phyloP scores from a whole-genome alignment of 2,113 vertebrate genomes.

The Paratilapia polleni region DNA sequence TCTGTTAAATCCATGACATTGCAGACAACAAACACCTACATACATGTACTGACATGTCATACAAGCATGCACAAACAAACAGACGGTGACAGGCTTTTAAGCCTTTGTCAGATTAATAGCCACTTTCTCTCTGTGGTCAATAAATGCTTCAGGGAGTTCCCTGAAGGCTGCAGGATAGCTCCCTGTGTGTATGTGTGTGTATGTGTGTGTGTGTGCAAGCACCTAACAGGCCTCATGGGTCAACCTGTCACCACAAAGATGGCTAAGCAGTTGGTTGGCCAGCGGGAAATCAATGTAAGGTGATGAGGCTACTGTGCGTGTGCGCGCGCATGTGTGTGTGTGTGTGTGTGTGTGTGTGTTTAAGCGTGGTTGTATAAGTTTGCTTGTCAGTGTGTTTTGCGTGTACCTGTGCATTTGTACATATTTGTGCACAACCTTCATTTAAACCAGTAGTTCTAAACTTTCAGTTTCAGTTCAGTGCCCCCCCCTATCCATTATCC shows the following conservation, averaged over 20 bases:
- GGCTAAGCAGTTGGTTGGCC: conserved; percentile 72
- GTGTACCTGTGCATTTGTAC: neutral
- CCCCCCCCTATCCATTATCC: neutral
- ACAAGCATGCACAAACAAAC: conserved; percentile 17
- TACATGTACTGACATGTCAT: conserved; percentile 27
- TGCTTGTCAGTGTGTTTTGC: neutral
- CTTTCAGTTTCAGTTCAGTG: too few relatives aligned
- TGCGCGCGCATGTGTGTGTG: conserved; percentile 1
- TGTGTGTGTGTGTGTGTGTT: neutral
- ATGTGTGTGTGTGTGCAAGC: conserved; percentile 17
- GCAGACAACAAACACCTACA: neutral
- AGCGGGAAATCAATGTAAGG: conserved; percentile 73
- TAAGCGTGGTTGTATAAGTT: neutral
- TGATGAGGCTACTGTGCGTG: conserved; percentile 53
- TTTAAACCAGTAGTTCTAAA: neutral
- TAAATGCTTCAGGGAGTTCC: conserved; percentile 73
- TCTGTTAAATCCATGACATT: neutral
- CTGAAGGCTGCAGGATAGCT: conserved; percentile 57
- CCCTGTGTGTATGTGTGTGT: conserved; percentile 22
- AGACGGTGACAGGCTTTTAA: conserved; percentile 66
- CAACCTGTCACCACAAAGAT: conserved; percentile 71
- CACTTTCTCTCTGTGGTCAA: conserved; percentile 70
- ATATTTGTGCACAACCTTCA: neutral
- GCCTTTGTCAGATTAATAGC: conserved; percentile 75
- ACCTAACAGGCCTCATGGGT: conserved; percentile 75